phyloP scores from a whole-genome alignment of 1,140 invertebrate species.

The Heliconius eleuchia region DNA sequence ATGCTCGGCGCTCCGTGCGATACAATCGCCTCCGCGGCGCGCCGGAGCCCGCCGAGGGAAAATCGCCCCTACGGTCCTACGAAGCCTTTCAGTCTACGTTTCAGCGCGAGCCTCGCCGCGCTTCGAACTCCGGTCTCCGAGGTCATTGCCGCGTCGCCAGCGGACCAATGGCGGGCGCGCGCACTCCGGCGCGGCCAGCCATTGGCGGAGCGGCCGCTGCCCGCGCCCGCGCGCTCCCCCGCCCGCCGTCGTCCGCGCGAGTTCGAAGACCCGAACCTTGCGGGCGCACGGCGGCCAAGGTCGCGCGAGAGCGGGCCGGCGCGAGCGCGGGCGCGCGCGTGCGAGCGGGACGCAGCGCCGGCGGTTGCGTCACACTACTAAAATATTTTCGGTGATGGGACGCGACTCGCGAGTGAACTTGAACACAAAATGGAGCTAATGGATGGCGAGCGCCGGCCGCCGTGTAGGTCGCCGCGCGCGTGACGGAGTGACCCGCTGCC shows the following conservation, averaged over 20 bases:
- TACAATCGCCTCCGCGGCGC: slow-evolving; percentile 71
- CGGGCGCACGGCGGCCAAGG: slow-evolving; percentile 80
- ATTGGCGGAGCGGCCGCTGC: slow-evolving; percentile 65
- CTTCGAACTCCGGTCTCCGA: slow-evolving; percentile 80
- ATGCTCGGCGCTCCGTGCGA: slow-evolving; percentile 74
- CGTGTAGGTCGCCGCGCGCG: slow-evolving; percentile 73
- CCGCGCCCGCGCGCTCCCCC: slow-evolving; percentile 61
- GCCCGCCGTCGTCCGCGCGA: slow-evolving; percentile 52
- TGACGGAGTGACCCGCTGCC: slow-evolving; percentile 76
- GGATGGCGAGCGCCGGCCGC: slow-evolving; percentile 64
- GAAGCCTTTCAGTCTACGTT: slow-evolving; percentile 67
- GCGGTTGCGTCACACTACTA: slow-evolving; percentile 78
- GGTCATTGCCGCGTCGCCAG: slow-evolving; percentile 80
- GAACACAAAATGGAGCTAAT: slow-evolving; percentile 79
- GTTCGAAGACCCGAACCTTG: slow-evolving; percentile 82
- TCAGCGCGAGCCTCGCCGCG: slow-evolving; percentile 76
- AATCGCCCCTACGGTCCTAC: slow-evolving; percentile 61
- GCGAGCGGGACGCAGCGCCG: slow-evolving; percentile 67
- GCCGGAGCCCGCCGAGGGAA: slow-evolving; percentile 58
- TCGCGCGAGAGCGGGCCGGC: slow-evolving; percentile 75
- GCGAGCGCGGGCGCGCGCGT: slow-evolving; percentile 56
- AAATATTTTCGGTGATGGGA: slow-evolving; percentile 81
- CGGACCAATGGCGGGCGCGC: slow-evolving; percentile 73
- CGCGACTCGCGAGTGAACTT: slow-evolving; percentile 72
- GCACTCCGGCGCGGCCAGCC: slow-evolving; percentile 63